Evolutionary conservation across 1,140 invertebrate species (phyloP).

Genomic region (Ips nitidus): DNA sequence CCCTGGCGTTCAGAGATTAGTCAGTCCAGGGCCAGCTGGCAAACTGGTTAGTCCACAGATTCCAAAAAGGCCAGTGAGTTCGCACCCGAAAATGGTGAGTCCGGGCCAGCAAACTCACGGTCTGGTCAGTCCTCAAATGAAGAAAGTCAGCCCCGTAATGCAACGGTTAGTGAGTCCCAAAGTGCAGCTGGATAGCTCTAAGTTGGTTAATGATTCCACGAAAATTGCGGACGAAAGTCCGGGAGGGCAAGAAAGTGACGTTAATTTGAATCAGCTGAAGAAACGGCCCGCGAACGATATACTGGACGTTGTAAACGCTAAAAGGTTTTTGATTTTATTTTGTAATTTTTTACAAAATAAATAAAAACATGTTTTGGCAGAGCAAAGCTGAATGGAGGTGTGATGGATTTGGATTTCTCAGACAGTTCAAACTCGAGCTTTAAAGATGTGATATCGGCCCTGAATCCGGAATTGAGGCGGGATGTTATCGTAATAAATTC

Average conservation of each 20-base stretch:
- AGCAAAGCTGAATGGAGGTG: constrained; percentile 44
- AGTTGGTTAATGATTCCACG: background rate
- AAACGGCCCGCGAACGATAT: constrained; percentile 35
- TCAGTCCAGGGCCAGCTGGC: constrained; percentile 2
- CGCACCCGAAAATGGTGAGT: constrained; percentile 3
- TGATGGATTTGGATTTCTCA: constrained; percentile 46
- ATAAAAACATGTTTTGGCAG: constrained; percentile 9
- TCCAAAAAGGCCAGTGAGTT: constrained; percentile 11
- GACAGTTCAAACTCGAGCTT: constrained; percentile 52
- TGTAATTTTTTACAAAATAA: background rate
- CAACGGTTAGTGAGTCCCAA: background rate
- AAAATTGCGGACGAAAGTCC: constrained; percentile 12
- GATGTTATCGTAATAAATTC: constrained; percentile 48
- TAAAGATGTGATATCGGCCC: constrained; percentile 45
- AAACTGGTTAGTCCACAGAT: constrained; percentile 14
- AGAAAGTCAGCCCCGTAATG: constrained; percentile 15
- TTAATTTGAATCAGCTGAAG: constrained; percentile 36
- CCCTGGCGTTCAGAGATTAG: constrained; percentile 13
- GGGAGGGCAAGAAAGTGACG: constrained; percentile 26
- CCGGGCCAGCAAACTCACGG: background rate
- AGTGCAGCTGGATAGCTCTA: background rate
- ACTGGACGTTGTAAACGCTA: constrained; percentile 32
- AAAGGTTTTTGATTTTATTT: constrained; percentile 19
- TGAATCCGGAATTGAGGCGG: constrained; percentile 32
- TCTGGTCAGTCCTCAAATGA: constrained; percentile 16